phyloP scores from a whole-genome alignment of 2,797 vertebrate genomes.

The Fistularia commersonii region DNA sequence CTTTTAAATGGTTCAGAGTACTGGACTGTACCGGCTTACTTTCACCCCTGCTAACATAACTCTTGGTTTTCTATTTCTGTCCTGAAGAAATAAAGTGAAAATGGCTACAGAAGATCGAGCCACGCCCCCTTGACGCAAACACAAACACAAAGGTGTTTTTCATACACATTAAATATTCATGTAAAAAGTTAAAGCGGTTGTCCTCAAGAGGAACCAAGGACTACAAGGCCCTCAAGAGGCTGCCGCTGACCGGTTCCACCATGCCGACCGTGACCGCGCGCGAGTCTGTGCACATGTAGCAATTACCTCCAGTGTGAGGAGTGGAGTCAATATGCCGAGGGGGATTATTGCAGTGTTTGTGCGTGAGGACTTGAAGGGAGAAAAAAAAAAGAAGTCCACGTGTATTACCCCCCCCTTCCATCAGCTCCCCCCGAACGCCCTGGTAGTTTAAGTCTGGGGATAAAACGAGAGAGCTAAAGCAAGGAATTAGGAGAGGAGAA shows the following conservation, averaged over 20 bases:
- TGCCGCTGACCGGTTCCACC: constrained; percentile 32
- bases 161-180: too few species aligned
- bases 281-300: constrained; percentile 9
- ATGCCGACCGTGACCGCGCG: constrained; percentile 16
- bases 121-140: too few species aligned
- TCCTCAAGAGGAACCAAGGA: constrained; percentile 8
- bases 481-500: constrained; percentile 5
- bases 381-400: constrained; percentile 7
- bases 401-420: constrained; percentile 25
- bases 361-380: not conserved
- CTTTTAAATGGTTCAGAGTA: too few species aligned
- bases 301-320: constrained; percentile 24
- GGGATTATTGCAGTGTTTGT: constrained; percentile 10
- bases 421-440: constrained; percentile 15
- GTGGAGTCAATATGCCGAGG: constrained; percentile 13
- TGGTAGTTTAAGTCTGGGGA: constrained; percentile 22
- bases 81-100: too few species aligned
- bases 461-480: constrained; percentile 41
- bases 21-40: too few species aligned
- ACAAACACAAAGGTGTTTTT: not conserved
- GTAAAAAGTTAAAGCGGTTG: too few species aligned
- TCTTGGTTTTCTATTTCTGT: too few species aligned
- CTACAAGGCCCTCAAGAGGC: constrained; percentile 46
- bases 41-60: too few species aligned
- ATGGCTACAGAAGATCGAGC: too few species aligned